A percentile compares a stretch with the other conserved stretches of the same genome.
These are phyloP conservation scores for human DNA, from an alignment of 2,113 vertebrate genomes.

Conservation along the genomic window DNA sequence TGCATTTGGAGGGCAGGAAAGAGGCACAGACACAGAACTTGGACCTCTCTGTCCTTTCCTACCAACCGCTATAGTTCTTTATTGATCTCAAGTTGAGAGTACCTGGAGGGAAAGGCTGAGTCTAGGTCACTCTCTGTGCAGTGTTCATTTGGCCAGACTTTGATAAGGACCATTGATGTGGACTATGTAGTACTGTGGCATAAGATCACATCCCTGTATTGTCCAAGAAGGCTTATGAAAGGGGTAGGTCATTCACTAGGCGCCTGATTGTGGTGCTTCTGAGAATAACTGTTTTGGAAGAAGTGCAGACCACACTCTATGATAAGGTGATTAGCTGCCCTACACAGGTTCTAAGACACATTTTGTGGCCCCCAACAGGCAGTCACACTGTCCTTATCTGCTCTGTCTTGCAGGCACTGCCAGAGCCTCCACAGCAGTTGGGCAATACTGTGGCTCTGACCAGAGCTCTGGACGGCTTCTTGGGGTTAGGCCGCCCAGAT, in stretches of 20 bases:
- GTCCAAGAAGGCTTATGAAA: background rate
- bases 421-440: background rate
- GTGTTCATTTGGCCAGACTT: background rate
- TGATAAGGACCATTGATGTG: background rate
- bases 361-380: background rate
- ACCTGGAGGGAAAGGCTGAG: background rate
- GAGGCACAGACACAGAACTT: background rate
- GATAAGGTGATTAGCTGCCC: background rate
- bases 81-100: background rate
- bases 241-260: background rate
- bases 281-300: slow-evolving; percentile 36
- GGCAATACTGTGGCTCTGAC: slow-evolving; percentile 29
- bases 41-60: background rate
- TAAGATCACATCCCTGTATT: background rate
- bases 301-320: background rate
- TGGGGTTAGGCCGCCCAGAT: background rate
- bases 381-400: too few relatives aligned
- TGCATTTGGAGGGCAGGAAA: background rate
- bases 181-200: background rate
- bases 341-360: background rate
- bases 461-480: background rate
- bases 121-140: background rate
- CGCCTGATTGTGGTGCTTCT: background rate
- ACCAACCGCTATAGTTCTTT: background rate
- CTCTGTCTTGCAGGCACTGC: background rate